Evolutionary conservation across 1,140 invertebrate genomes (phyloP).

Genomic region (Drosophila parvula): DNA sequence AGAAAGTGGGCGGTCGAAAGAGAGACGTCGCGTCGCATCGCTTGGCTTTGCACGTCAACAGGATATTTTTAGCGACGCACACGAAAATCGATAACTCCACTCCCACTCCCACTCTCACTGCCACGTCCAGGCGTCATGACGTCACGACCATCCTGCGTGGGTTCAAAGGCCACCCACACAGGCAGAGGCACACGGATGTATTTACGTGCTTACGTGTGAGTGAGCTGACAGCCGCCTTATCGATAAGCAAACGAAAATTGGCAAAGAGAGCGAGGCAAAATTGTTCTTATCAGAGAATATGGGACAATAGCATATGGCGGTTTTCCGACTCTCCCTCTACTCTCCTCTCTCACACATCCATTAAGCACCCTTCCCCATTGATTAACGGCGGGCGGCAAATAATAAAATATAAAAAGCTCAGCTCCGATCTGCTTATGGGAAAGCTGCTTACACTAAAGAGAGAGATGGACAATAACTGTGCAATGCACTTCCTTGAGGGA

Average conservation of each 20-base stretch:
- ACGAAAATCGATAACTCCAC: conserved; percentile 35
- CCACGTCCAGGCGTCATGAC: conserved; percentile 17
- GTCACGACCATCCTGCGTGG: conserved; percentile 33
- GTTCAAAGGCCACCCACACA: conserved; percentile 14
- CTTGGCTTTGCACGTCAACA: conserved; percentile 30
- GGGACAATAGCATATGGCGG: conserved; percentile 20
- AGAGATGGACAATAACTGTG: background rate
- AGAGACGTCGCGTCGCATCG: background rate
- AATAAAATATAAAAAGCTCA: conserved; percentile 16
- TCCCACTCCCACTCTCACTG: conserved; percentile 14
- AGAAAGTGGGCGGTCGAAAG: conserved; percentile 6
- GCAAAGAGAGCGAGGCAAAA: conserved; percentile 16
- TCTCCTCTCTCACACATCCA: background rate
- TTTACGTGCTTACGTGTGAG: background rate
- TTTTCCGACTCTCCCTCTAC: background rate
- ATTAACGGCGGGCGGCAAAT: conserved; percentile 8
- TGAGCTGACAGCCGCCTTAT: conserved; percentile 3
- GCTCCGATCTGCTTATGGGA: conserved; percentile 15
- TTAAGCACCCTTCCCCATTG: conserved; percentile 1
- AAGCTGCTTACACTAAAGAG: conserved; percentile 1
- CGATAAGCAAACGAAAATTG: conserved; percentile 30
- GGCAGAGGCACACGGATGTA: background rate
- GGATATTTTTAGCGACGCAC: conserved; percentile 38
- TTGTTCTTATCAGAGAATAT: conserved; percentile 29
- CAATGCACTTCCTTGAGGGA: conserved; percentile 32